phyloP scores from a whole-genome alignment of 64 coral and sea anemone species.

The Dendronephthya gigantea region DNA sequence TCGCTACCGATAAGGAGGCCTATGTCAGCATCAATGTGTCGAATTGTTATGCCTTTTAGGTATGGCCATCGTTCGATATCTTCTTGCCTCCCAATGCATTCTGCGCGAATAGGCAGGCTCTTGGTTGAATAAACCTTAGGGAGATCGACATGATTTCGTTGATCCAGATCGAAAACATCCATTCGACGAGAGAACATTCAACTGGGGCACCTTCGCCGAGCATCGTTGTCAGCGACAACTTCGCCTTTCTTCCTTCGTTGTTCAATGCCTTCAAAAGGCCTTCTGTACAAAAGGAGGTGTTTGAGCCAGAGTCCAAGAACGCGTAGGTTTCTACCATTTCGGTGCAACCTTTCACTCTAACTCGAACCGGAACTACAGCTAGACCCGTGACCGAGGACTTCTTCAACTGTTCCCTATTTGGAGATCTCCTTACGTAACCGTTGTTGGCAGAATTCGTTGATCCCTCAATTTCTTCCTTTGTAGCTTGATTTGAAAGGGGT shows the following conservation, averaged over 20 bases:
- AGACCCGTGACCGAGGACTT: too few species aligned
- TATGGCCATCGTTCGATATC: constrained; percentile 20
- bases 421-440: too few species aligned
- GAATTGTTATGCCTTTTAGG: background rate
- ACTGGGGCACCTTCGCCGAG: background rate
- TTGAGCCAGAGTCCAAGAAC: too few species aligned
- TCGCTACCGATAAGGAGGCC: background rate
- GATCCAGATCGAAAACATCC: constrained; percentile 29
- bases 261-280: background rate
- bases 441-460: too few species aligned
- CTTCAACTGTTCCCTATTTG: too few species aligned
- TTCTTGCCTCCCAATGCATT: background rate
- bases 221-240: constrained; percentile 12
- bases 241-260: background rate
- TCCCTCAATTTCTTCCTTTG: too few species aligned
- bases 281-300: constrained; percentile 27
- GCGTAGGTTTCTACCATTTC: too few species aligned
- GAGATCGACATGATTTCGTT: constrained; percentile 30
- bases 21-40: background rate
- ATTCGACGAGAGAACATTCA: constrained; percentile 7
- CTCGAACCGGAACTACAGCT: too few species aligned
- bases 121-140: constrained; percentile 39
- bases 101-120: constrained; percentile 30
- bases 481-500: too few species aligned
- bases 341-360: too few species aligned